Percentiles rank a stretch among this genome's conserved stretches.
Evolutionary conservation across 2,888 invertebrate species (phyloP).

Genomic region (Nemurella pictetii): DNA sequence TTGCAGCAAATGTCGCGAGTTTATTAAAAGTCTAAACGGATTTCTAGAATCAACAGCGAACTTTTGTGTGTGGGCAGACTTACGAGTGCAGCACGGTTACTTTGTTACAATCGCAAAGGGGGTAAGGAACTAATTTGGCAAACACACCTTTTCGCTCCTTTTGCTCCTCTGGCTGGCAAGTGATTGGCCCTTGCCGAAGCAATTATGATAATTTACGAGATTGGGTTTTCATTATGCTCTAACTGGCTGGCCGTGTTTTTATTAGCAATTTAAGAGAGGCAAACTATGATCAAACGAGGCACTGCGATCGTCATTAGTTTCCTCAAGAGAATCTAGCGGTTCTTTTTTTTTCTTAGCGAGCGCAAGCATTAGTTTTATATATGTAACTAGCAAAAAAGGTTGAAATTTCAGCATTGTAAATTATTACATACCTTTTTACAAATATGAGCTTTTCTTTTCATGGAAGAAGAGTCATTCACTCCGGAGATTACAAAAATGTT

Average conservation of each 20-base stretch:
- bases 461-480: background rate
- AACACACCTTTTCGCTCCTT: background rate
- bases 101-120: background rate
- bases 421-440: background rate
- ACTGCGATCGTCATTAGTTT: background rate
- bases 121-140: background rate
- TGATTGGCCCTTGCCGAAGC: conserved; percentile 2
- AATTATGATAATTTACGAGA: conserved; percentile 27
- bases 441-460: no score
- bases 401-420: background rate
- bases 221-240: conserved; percentile 28
- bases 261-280: conserved; percentile 16
- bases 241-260: conserved; percentile 10
- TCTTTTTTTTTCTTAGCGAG: no score
- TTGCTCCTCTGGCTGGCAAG: background rate
- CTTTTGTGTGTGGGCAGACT: background rate
- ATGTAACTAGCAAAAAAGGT: background rate
- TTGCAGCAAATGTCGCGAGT: background rate
- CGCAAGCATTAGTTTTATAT: background rate
- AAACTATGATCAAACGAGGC: background rate
- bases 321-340: no score
- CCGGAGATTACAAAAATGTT: background rate
- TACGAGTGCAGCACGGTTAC: no score
- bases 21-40: conserved; percentile 19
- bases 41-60: background rate